These are phyloP conservation scores for Pomatorhinus ruficollis DNA, from an alignment of 2,113 vertebrate species.

Conservation along the genomic window DNA sequence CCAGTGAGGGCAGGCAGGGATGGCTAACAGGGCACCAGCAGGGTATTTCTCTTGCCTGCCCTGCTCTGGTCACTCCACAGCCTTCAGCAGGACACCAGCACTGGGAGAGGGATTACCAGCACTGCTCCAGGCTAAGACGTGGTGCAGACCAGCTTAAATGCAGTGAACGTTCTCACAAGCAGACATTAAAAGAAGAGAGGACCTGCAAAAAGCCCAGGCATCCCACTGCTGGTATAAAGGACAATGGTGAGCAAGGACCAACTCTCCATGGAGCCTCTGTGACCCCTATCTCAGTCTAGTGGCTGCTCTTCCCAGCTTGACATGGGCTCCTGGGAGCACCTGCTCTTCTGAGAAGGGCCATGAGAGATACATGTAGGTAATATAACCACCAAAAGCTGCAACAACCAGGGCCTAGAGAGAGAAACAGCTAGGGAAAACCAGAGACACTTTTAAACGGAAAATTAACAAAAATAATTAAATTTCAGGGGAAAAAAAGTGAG, in stretches of 20 bases:
- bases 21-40: not conserved
- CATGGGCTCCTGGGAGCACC: not conserved
- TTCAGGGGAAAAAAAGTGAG: not conserved
- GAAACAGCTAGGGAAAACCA: not conserved
- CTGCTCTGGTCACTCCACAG: not conserved
- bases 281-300: not conserved
- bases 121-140: not conserved
- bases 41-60: not conserved
- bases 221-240: not conserved
- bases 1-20: not conserved
- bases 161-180: not conserved
- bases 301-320: not conserved
- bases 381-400: not conserved
- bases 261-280: fast-evolving
- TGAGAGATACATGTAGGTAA: not conserved
- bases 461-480: not conserved
- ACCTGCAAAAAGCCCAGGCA: not conserved
- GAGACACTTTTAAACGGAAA: not conserved
- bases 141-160: not conserved
- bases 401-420: not conserved
- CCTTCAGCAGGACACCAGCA: not conserved
- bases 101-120: fast-evolving
- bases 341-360: not conserved
- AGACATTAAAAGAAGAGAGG: not conserved
- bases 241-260: not conserved